These are phyloP conservation scores for Apistogramma diplotaenia DNA, from an alignment of 2,113 vertebrate genomes.

Conservation along the genomic window DNA sequence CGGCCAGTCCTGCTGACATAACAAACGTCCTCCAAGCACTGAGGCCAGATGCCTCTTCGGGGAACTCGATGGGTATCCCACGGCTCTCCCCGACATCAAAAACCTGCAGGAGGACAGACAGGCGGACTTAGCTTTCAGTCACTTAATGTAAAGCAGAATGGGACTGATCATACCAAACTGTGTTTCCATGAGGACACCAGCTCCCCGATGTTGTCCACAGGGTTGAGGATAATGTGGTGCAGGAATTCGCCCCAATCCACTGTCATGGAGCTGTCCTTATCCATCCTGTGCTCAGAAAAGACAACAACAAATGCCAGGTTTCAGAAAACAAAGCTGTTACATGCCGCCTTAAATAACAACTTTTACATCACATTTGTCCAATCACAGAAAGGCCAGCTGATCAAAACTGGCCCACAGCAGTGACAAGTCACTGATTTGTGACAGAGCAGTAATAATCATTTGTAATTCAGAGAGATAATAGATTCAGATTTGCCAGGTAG, in stretches of 20 bases:
- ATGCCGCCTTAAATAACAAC: fast-evolving
- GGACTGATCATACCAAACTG: constrained; percentile 58
- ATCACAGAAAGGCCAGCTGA: not conserved
- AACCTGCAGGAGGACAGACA: constrained; percentile 48
- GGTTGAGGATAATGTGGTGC: constrained; percentile 75
- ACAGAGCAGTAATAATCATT: not conserved
- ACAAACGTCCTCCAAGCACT: constrained; percentile 67
- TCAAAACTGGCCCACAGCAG: not conserved
- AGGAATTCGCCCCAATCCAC: constrained; percentile 79
- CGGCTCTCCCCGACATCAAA: constrained; percentile 78
- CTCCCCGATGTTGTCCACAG: constrained; percentile 71
- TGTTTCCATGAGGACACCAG: constrained; percentile 78
- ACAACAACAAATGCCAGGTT: not conserved
- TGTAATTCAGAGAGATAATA: not conserved
- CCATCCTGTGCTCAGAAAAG: constrained; percentile 66
- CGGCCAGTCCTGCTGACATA: constrained; percentile 68
- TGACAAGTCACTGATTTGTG: not conserved
- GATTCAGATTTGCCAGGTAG: not conserved
- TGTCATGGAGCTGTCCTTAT: constrained; percentile 75
- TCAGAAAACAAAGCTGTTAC: not conserved
- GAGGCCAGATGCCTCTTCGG: constrained; percentile 52
- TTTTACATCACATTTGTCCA: not conserved
- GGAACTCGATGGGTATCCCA: constrained; percentile 69
- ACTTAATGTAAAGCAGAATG: not conserved
- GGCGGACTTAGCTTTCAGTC: not conserved